Conservation (phyloP, 2,797 vertebrate genomes). For the Dermochelys coriacea region DNA sequence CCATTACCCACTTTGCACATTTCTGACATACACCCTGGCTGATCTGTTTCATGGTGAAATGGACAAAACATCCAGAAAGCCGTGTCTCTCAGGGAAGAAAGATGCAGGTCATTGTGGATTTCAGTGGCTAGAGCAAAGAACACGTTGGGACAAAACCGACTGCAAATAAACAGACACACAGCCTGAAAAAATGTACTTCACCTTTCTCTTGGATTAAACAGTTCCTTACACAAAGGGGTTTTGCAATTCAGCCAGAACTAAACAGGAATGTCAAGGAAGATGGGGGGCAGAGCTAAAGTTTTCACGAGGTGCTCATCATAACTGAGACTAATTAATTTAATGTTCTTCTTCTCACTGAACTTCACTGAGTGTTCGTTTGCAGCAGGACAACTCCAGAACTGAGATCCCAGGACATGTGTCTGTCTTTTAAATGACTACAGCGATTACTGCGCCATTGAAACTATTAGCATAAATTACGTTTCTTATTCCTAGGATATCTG, state of each 20-base stretch:
- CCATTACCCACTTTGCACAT: background rate
- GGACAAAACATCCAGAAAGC: background rate
- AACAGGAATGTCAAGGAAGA: background rate
- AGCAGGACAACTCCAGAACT: accelerated
- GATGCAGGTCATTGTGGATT: background rate
- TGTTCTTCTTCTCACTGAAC: background rate
- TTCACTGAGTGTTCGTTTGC: accelerated
- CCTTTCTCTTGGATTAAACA: slow-evolving; percentile 9
- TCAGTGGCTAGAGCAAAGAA: background rate
- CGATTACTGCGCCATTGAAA: background rate
- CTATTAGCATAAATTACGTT: background rate
- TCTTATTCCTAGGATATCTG: background rate
- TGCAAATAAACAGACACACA: background rate
- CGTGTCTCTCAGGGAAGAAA: background rate
- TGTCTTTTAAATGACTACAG: too few species aligned
- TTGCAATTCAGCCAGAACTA: background rate
- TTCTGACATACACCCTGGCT: background rate
- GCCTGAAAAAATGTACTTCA: background rate
- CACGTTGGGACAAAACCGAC: slow-evolving; percentile 17
- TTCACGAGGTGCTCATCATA: background rate
- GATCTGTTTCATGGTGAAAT: background rate
- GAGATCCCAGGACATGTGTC: background rate
- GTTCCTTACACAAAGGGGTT: background rate
- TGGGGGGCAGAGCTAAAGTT: background rate
- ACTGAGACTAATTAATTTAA: background rate